phyloP scores from a whole-genome alignment of 2,797 vertebrate genomes.

The Pygocentrus nattereri region DNA sequence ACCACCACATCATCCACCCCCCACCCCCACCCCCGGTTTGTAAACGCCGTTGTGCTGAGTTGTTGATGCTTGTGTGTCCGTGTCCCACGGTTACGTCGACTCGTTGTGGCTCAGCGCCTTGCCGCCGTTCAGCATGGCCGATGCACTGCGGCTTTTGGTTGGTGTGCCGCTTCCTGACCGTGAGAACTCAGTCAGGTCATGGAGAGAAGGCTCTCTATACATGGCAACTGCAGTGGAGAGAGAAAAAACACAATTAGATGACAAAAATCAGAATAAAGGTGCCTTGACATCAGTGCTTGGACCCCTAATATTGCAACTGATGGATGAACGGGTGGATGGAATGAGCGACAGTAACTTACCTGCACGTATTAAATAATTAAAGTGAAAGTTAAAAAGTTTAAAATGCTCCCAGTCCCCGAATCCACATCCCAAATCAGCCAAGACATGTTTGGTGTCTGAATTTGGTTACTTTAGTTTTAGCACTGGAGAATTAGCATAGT shows the following conservation, averaged over 20 bases:
- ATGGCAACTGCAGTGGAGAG: slow-evolving; percentile 73
- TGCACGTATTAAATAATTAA: too few relatives aligned
- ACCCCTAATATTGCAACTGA: background rate
- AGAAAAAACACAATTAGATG: slow-evolving; percentile 33
- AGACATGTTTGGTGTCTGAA: too few relatives aligned
- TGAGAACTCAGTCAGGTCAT: slow-evolving; percentile 81
- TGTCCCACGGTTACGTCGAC: slow-evolving; percentile 73
- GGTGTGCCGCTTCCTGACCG: slow-evolving; percentile 80
- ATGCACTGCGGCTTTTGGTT: slow-evolving; percentile 81
- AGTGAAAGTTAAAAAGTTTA: too few relatives aligned
- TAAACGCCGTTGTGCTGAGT: slow-evolving; percentile 59
- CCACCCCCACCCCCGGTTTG: background rate
- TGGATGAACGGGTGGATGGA: background rate
- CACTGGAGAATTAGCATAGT: too few relatives aligned
- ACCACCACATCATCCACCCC: background rate
- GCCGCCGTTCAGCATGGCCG: slow-evolving; percentile 77
- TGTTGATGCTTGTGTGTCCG: slow-evolving; percentile 3
- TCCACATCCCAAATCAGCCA: too few relatives aligned
- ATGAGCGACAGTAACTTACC: too few relatives aligned
- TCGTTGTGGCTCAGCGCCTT: slow-evolving; percentile 79
- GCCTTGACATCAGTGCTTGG: too few relatives aligned
- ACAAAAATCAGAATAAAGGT: background rate
- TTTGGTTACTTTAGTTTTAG: too few relatives aligned
- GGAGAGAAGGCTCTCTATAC: slow-evolving; percentile 82
- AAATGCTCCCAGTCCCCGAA: too few relatives aligned